These are phyloP conservation scores for Raphicerus campestris DNA, from an alignment of 2,113 vertebrate species.

Conservation along the genomic window DNA sequence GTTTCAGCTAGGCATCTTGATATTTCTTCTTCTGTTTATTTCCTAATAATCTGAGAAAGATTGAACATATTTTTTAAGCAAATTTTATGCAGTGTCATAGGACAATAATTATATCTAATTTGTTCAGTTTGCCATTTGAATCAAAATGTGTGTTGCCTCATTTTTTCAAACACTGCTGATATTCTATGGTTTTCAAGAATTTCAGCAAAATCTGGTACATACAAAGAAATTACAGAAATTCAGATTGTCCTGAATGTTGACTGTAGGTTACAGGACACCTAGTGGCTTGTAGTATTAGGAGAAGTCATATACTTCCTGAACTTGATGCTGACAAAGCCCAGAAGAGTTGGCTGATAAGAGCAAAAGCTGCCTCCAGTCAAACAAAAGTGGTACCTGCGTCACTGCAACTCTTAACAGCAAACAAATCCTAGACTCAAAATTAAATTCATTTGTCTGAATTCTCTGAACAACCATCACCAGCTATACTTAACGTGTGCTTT, in stretches of 20 bases:
- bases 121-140: not conserved
- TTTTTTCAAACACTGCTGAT: not conserved
- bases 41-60: not conserved
- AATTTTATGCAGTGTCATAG: not conserved
- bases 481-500: not conserved
- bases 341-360: not conserved
- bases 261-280: not conserved
- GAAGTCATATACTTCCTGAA: not conserved
- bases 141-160: not conserved
- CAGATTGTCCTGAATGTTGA: not conserved
- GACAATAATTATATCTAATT: not conserved
- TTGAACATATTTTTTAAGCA: not conserved
- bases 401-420: not conserved
- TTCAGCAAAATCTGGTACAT: not conserved
- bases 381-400: not conserved
- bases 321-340: not conserved
- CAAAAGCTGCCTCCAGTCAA: not conserved
- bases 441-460: not conserved
- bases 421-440: not conserved
- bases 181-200: not conserved
- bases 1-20: not conserved
- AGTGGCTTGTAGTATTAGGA: not conserved
- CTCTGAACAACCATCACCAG: not conserved
- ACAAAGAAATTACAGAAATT: not conserved
- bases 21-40: not conserved